phyloP scores from a whole-genome alignment of 1,140 invertebrate genomes.

The Ostrea denselamellosa region DNA sequence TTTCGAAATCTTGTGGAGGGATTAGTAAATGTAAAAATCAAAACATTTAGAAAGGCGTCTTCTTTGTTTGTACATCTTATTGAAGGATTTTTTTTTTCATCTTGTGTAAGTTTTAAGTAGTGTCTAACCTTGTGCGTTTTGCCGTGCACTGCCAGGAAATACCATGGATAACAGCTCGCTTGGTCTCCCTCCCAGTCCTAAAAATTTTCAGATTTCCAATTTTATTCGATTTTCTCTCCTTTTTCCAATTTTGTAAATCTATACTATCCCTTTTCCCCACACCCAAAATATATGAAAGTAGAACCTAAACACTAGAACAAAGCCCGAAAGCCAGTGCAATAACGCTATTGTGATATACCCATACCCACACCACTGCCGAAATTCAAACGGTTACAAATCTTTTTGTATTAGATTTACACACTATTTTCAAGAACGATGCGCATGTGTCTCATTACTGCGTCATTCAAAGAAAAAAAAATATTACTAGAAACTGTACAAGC shows the following conservation, averaged over 20 bases:
- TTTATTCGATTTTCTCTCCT: not conserved
- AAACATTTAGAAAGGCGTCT: constrained; percentile 4
- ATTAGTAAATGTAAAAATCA: constrained; percentile 8
- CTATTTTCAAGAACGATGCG: no score
- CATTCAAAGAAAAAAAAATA: not conserved
- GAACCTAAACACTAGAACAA: not conserved
- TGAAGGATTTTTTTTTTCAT: not conserved
- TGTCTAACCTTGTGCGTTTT: constrained; percentile 53
- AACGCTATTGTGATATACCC: not conserved
- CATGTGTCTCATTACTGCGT: not conserved
- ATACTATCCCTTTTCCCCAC: not conserved
- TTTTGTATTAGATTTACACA: no score
- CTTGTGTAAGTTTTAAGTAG: not conserved
- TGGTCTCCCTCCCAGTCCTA: constrained; percentile 43
- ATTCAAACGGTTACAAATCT: not conserved
- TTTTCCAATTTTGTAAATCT: not conserved
- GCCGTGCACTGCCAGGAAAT: constrained; percentile 48
- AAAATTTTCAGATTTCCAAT: constrained; percentile 25
- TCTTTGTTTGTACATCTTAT: not conserved
- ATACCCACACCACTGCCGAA: not conserved
- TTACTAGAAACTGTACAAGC: not conserved
- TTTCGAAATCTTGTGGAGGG: not conserved
- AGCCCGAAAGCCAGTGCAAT: not conserved
- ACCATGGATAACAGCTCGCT: constrained; percentile 53
- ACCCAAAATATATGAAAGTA: not conserved